A percentile compares a stretch with the other conserved stretches of the same genome.
phyloP scores from a whole-genome alignment of 2,797 vertebrate species.

The Pangasius sanitwongsei region DNA sequence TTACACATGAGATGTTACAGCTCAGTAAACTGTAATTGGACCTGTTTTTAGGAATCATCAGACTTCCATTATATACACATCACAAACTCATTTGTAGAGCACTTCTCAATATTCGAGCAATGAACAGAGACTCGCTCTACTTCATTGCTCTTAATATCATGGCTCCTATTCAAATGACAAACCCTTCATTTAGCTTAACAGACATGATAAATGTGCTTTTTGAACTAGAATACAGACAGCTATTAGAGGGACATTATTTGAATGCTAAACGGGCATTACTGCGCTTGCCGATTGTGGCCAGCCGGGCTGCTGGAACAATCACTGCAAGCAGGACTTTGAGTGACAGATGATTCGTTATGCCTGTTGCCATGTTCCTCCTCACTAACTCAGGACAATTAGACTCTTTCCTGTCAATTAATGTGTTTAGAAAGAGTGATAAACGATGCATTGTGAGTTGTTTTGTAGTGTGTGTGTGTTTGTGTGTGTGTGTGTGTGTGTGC shows the following conservation, averaged over 20 bases:
- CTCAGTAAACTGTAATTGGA: constrained; percentile 33
- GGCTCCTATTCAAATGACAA: constrained; percentile 49
- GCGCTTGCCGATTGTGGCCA: constrained; percentile 36
- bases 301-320: constrained; percentile 46
- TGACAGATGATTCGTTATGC: constrained; percentile 72
- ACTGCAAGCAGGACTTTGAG: constrained; percentile 63
- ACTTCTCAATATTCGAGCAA: constrained; percentile 30
- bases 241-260: constrained; percentile 57
- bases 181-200: constrained; percentile 47
- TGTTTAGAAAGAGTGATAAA: constrained; percentile 49
- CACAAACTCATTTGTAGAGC: constrained; percentile 42
- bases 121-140: constrained; percentile 43
- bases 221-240: constrained; percentile 56
- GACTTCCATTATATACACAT: constrained; percentile 33
- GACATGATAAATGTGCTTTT: constrained; percentile 56
- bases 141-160: constrained; percentile 53
- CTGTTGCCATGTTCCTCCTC: constrained; percentile 72
- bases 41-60: constrained; percentile 41
- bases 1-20: constrained; percentile 25
- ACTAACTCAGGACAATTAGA: constrained; percentile 74
- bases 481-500: constrained; percentile 27
- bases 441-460: constrained; percentile 38
- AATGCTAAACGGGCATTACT: constrained; percentile 48
- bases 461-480: constrained; percentile 32
- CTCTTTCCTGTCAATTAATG: constrained; percentile 63